Evolutionary conservation across 1,140 invertebrate species (phyloP).

Genomic region (Asbolus verrucosus): DNA sequence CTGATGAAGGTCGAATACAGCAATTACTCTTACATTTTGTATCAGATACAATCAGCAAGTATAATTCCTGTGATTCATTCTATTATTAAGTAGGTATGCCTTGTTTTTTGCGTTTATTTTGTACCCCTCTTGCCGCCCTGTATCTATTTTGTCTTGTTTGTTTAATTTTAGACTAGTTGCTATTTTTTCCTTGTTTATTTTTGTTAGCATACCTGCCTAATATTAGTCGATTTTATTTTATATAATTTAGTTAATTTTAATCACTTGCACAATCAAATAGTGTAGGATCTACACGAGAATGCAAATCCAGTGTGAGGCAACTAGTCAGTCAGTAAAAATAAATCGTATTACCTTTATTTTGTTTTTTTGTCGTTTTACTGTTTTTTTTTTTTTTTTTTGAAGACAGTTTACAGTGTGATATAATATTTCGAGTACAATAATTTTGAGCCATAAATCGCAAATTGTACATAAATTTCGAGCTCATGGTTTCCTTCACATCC

Average conservation of each 20-base stretch:
- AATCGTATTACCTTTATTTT: slow-evolving; percentile 58
- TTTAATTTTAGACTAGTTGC: slow-evolving; percentile 61
- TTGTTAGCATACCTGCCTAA: slow-evolving; percentile 62
- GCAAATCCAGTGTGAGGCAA: slow-evolving; percentile 64
- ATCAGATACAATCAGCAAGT: slow-evolving; percentile 45
- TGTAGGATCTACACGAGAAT: slow-evolving; percentile 59
- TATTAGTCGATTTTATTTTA: slow-evolving; percentile 53
- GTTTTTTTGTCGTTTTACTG: slow-evolving; percentile 56
- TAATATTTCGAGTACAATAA: slow-evolving; percentile 42
- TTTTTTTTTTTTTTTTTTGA: slow-evolving; percentile 52
- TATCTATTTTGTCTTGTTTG: slow-evolving; percentile 23
- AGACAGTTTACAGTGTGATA: slow-evolving; percentile 60
- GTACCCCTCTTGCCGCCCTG: neutral
- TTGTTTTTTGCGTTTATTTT: slow-evolving; percentile 46
- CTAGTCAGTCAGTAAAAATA: slow-evolving; percentile 64
- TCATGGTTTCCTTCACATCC: slow-evolving; percentile 61
- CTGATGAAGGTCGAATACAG: slow-evolving; percentile 18
- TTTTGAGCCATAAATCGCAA: slow-evolving; percentile 48
- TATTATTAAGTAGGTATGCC: slow-evolving; percentile 63
- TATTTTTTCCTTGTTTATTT: slow-evolving; percentile 52
- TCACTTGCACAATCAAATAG: slow-evolving; percentile 57
- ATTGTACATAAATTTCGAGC: slow-evolving; percentile 56
- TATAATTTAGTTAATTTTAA: slow-evolving; percentile 54
- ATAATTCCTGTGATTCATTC: slow-evolving; percentile 37
- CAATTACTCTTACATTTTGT: slow-evolving; percentile 43